Percentiles rank a stretch among this genome's conserved stretches.
Conservation (phyloP, 1,140 invertebrate species). For the Tetragnatha versicolor region DNA sequence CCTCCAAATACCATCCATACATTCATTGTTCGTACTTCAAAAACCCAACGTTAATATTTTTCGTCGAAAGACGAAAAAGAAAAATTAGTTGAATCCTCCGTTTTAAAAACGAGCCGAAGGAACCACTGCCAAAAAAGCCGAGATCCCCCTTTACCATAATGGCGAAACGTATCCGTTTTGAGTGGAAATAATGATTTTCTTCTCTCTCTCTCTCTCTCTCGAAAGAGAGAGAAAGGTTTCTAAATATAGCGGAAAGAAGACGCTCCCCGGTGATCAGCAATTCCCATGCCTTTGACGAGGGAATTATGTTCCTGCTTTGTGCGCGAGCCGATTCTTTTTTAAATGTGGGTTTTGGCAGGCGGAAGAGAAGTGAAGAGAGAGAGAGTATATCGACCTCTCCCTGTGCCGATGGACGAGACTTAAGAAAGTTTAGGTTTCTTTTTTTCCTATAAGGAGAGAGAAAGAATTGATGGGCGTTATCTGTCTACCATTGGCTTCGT, state of each 20-base stretch:
- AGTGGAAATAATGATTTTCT: slow-evolving; percentile 33
- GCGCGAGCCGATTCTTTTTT: not conserved
- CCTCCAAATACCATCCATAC: no score
- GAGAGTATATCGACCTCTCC: no score
- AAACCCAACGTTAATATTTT: no score
- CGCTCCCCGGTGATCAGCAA: not conserved
- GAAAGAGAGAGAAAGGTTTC: not conserved
- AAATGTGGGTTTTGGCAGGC: not conserved
- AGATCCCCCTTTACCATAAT: not conserved
- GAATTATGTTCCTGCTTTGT: slow-evolving; percentile 1
- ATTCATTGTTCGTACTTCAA: no score
- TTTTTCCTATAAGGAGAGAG: no score
- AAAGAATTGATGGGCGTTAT: no score
- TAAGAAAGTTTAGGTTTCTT: no score
- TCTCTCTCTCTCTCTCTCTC: not conserved
- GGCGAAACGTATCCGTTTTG: slow-evolving; percentile 6
- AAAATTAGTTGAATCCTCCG: no score
- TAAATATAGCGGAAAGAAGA: slow-evolving; percentile 2
- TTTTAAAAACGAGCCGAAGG: not conserved
- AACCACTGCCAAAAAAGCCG: not conserved
- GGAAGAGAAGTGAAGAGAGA: no score
- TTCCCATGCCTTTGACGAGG: not conserved
- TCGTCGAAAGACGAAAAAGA: no score
- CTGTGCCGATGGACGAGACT: no score
- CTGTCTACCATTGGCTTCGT: no score